These are phyloP conservation scores for Coecobrya sp. DNA, from an alignment of 2,888 invertebrate species.

Conservation along the genomic window DNA sequence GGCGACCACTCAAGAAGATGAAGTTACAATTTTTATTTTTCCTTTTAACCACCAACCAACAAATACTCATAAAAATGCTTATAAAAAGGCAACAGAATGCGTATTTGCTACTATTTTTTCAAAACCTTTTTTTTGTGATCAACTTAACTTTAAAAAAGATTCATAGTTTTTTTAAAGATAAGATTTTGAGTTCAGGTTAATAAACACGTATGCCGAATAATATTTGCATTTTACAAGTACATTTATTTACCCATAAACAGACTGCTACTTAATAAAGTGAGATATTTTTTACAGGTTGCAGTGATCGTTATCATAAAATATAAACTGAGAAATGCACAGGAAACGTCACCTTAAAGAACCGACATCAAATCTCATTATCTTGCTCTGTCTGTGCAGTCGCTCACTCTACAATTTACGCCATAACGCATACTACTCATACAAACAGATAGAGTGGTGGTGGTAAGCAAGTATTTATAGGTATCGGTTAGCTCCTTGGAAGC, in stretches of 20 bases:
- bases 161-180: neutral
- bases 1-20: neutral
- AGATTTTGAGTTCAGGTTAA: neutral
- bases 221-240: slow-evolving; percentile 69
- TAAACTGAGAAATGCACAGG: slow-evolving; percentile 79
- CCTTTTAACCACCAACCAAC: slow-evolving; percentile 1
- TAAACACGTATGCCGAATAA: slow-evolving; percentile 65
- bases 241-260: slow-evolving; percentile 52
- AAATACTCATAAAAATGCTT: slow-evolving; percentile 31
- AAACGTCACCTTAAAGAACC: slow-evolving; percentile 81
- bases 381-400: slow-evolving; percentile 38
- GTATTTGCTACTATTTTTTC: neutral
- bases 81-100: neutral
- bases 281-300: slow-evolving; percentile 71
- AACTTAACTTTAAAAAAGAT: slow-evolving; percentile 23
- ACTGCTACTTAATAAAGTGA: neutral
- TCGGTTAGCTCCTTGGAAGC: slow-evolving; percentile 11
- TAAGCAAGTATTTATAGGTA: slow-evolving; percentile 40
- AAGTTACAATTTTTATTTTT: slow-evolving; percentile 51
- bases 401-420: neutral
- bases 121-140: neutral
- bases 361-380: slow-evolving; percentile 80
- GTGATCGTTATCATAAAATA: slow-evolving; percentile 68
- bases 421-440: too few relatives aligned
- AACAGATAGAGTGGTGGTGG: neutral